These are phyloP conservation scores for Anabacerthia variegaticeps DNA, from an alignment of 2,797 vertebrate genomes.

Conservation along the genomic window DNA sequence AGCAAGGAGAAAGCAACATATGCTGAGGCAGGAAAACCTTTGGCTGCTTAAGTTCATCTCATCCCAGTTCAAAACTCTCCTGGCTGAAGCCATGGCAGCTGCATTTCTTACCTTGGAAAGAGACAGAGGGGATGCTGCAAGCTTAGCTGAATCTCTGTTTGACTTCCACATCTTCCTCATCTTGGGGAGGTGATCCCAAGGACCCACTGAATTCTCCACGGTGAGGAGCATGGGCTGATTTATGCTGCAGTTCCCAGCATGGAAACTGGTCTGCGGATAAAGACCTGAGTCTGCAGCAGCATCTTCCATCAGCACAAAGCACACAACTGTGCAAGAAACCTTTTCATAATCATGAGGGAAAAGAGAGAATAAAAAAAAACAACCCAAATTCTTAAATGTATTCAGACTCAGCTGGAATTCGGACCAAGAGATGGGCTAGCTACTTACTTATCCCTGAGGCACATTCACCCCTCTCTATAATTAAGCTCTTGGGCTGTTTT, in stretches of 20 bases:
- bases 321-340: neutral
- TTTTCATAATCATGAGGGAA: constrained; percentile 4
- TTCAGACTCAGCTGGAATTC: constrained; percentile 70
- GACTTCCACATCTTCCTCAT: neutral
- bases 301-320: constrained; percentile 12
- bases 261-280: neutral
- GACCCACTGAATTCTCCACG: neutral
- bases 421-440: constrained; percentile 71
- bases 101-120: neutral
- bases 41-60: neutral
- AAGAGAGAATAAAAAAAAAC: neutral
- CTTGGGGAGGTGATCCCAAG: neutral
- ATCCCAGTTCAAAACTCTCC: neutral
- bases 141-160: neutral
- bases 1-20: neutral
- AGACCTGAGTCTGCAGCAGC: neutral
- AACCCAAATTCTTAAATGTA: constrained; percentile 57
- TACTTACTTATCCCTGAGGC: constrained; percentile 73
- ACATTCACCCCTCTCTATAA: constrained; percentile 73
- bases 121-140: neutral
- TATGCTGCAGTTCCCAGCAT: neutral
- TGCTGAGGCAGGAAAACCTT: neutral
- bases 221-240: neutral
- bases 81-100: neutral
- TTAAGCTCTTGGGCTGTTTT: constrained; percentile 78